Percentiles rank a stretch among this genome's conserved stretches.
These are phyloP conservation scores for Egretta garzetta DNA, from an alignment of 2,113 vertebrate species.

Conservation along the genomic window DNA sequence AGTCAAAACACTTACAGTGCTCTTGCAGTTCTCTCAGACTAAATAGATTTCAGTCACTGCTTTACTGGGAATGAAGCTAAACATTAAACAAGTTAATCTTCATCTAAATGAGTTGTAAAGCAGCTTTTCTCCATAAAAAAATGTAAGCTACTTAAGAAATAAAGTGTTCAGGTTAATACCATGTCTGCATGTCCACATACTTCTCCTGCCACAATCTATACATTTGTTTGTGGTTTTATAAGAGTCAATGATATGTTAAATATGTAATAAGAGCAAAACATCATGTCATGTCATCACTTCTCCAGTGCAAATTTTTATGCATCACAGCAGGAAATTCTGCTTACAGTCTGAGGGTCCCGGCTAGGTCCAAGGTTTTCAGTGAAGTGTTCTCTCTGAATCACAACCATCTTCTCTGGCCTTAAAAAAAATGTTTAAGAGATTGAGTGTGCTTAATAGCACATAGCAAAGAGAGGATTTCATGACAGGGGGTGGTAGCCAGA, in stretches of 20 bases:
- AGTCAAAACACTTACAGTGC: background rate
- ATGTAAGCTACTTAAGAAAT: constrained; percentile 54
- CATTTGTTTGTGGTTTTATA: background rate
- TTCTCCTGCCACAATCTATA: background rate
- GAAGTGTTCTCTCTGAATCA: background rate
- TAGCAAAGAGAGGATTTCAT: background rate
- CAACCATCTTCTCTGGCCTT: background rate
- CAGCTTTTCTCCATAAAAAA: constrained; percentile 43
- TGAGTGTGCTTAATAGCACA: background rate
- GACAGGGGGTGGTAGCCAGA: background rate
- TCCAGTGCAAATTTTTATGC: background rate
- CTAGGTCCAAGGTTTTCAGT: background rate
- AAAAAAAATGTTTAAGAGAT: background rate
- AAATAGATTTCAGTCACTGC: constrained; percentile 1
- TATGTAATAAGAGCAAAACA: background rate
- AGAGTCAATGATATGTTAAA: background rate
- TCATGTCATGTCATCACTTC: background rate
- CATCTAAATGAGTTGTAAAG: constrained; percentile 51
- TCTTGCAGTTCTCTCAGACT: constrained; percentile 8
- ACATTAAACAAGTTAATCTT: constrained; percentile 61
- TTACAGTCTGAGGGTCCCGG: background rate
- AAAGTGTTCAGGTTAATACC: constrained; percentile 6
- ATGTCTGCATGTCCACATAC: background rate
- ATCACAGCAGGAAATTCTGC: background rate
- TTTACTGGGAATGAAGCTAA: constrained; percentile 16